A percentile compares a stretch with the other conserved stretches of the same genome.
Evolutionary conservation across 2,113 vertebrate genomes (phyloP).

Genomic region (Asarcornis scutulata): DNA sequence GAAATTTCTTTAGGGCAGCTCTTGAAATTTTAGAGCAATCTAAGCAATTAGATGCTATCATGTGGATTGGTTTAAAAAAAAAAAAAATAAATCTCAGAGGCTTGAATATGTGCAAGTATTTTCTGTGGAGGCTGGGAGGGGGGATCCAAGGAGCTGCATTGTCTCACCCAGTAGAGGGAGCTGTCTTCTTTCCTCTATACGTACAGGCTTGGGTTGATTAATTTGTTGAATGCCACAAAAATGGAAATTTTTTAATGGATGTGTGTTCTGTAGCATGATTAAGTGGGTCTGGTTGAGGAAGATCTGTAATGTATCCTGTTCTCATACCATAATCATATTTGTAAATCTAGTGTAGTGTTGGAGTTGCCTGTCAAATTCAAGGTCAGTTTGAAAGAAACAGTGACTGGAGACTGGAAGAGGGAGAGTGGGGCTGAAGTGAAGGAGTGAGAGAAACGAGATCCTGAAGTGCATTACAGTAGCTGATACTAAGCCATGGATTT

Average conservation of each 20-base stretch:
- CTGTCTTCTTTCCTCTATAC: not conserved
- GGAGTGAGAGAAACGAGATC: not conserved
- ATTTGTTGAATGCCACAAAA: not conserved
- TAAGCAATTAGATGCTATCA: not conserved
- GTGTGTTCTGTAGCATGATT: not conserved
- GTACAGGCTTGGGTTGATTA: not conserved
- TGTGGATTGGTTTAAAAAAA: not conserved
- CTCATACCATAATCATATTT: conserved; percentile 15
- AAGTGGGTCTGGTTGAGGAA: not conserved
- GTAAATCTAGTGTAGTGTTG: conserved; percentile 3
- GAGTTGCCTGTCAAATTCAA: conserved; percentile 40
- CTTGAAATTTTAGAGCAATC: not conserved
- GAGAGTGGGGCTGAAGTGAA: not conserved
- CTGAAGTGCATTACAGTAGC: not conserved
- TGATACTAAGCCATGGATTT: not conserved
- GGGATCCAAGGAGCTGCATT: not conserved
- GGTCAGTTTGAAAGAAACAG: conserved; percentile 13
- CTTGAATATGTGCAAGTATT: not conserved
- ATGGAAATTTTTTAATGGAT: not conserved
- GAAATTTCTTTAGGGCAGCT: not conserved
- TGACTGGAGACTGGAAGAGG: conserved; percentile 20
- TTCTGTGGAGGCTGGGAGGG: not conserved
- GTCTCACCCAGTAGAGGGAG: conserved; percentile 33
- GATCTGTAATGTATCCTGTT: not conserved
- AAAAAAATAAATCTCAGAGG: not conserved